Conservation (phyloP, 2,113 vertebrate genomes). For the Pedionomus torquatus region DNA sequence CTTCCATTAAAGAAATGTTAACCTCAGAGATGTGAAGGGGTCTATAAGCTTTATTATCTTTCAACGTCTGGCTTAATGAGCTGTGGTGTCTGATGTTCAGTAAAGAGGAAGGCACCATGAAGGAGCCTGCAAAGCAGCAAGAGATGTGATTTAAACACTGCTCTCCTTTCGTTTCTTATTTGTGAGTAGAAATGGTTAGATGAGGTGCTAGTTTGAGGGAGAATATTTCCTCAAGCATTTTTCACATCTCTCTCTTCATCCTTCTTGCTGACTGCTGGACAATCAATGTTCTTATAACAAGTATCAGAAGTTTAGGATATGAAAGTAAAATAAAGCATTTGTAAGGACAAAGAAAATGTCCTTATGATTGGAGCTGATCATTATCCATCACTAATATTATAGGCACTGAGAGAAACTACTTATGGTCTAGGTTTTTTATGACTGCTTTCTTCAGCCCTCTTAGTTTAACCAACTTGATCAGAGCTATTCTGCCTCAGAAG, state of each 20-base stretch:
- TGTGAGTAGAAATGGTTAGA: not conserved
- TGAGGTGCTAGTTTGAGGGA: not conserved
- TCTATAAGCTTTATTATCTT: conserved; percentile 20
- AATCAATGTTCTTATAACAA: not conserved
- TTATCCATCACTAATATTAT: not conserved
- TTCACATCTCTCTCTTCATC: not conserved
- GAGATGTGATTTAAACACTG: not conserved
- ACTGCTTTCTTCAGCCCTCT: not conserved
- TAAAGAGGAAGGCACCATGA: not conserved
- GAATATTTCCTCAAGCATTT: not conserved
- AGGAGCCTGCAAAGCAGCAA: not conserved
- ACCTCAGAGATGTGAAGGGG: conserved; percentile 31
- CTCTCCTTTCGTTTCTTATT: not conserved
- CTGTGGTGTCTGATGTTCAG: conserved; percentile 14
- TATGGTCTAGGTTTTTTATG: not conserved
- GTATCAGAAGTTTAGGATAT: not conserved
- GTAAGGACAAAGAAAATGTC: not conserved
- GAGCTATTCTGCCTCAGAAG: not conserved
- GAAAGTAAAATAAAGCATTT: not conserved
- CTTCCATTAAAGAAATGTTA: conserved; percentile 23
- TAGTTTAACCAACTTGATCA: not conserved
- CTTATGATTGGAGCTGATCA: not conserved
- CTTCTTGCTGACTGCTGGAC: not conserved
- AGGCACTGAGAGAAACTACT: not conserved
- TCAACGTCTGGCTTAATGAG: conserved; percentile 40